A percentile compares a stretch with the other conserved stretches of the same genome.
Evolutionary conservation across 1,140 invertebrate genomes (phyloP).

Genomic region (Parapsyche elsis): DNA sequence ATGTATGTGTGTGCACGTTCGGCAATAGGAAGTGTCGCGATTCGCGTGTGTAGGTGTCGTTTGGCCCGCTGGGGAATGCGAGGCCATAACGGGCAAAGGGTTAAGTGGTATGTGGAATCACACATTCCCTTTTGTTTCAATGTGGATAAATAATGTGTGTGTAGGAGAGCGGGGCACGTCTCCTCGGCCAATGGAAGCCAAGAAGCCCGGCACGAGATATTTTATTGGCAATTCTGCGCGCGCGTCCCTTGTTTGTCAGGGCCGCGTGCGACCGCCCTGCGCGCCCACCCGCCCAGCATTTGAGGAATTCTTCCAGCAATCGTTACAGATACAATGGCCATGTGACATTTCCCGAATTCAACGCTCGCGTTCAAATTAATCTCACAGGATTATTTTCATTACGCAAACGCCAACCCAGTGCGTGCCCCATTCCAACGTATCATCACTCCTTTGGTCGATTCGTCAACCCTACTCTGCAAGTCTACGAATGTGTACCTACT

Average conservation of each 20-base stretch:
- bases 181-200: constrained; percentile 41
- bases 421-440: too few relatives aligned
- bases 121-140: constrained; percentile 51
- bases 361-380: constrained; percentile 27
- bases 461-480: too few relatives aligned
- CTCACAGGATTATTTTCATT: constrained; percentile 1
- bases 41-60: constrained; percentile 45
- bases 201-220: constrained; percentile 37
- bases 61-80: constrained; percentile 47
- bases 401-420: background rate
- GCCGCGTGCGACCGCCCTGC: too few relatives aligned
- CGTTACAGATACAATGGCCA: constrained; percentile 34
- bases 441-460: too few relatives aligned
- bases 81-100: constrained; percentile 47
- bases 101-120: constrained; percentile 47
- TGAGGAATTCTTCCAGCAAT: constrained; percentile 38
- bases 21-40: constrained; percentile 25
- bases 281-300: background rate
- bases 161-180: background rate
- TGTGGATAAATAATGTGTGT: constrained; percentile 47
- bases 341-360: constrained; percentile 38
- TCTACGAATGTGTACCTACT: too few relatives aligned
- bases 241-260: constrained; percentile 45
- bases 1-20: background rate
- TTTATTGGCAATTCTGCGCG: constrained; percentile 44